A percentile compares a stretch with the other conserved stretches of the same genome.
Evolutionary conservation across 64 coral and sea anemone species (phyloP).

Genomic region (Cladopsammia gracilis): DNA sequence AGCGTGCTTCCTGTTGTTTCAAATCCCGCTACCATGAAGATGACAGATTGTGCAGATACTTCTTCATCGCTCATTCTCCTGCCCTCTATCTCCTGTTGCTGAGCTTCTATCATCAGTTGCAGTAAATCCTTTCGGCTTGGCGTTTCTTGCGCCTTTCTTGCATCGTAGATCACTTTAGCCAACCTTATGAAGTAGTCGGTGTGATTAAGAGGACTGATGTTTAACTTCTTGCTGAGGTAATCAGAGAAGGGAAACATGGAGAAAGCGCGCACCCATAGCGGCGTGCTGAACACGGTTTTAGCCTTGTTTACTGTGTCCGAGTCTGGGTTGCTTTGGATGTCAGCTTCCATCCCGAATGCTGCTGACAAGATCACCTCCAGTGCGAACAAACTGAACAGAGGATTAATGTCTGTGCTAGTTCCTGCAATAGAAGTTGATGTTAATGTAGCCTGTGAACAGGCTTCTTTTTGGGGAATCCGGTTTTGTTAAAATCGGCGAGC

Average conservation of each 20-base stretch:
- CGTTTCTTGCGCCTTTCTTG: background rate
- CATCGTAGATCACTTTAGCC: background rate
- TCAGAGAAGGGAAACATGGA: slow-evolving; percentile 60
- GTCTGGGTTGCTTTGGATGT: slow-evolving; percentile 60
- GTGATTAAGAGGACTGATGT: slow-evolving; percentile 13
- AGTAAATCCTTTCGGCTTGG: slow-evolving; percentile 15
- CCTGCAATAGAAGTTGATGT: background rate
- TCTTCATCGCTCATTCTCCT: slow-evolving; percentile 5
- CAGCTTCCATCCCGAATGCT: slow-evolving; percentile 56
- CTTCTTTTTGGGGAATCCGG: too few relatives aligned
- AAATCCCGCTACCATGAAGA: slow-evolving; percentile 44
- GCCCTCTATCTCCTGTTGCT: background rate
- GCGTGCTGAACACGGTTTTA: slow-evolving; percentile 26
- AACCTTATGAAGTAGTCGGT: slow-evolving; percentile 22
- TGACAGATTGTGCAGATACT: slow-evolving; percentile 4
- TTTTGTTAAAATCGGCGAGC: too few relatives aligned
- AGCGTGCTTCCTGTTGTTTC: slow-evolving; percentile 39
- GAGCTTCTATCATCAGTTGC: slow-evolving; percentile 34
- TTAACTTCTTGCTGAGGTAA: slow-evolving; percentile 27
- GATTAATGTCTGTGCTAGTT: background rate
- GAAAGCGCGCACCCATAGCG: slow-evolving; percentile 43
- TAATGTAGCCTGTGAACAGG: too few relatives aligned
- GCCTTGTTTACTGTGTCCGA: slow-evolving; percentile 1
- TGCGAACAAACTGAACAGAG: slow-evolving; percentile 57
- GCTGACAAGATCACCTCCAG: slow-evolving; percentile 67